Base-by-base conservation (phyloP, 1,140 invertebrate genomes). In the Pentalonia nigronervosa region DNA sequence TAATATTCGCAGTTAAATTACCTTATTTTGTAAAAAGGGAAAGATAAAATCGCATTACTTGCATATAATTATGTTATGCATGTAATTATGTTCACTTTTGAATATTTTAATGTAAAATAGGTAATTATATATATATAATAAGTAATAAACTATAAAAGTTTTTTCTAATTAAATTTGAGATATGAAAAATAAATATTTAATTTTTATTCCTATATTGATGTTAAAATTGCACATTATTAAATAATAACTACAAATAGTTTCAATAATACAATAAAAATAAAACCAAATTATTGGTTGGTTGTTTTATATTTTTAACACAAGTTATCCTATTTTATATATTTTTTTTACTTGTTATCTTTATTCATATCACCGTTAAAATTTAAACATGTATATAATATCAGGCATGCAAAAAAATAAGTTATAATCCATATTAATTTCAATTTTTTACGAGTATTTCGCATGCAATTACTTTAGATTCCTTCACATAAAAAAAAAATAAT, bases 391-490 rank as follows among this genome's bases (percentile, higher is more conserved):
- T 30, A 60, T 25, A 60, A 30, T 60, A 30, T 11, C 25, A 60
- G 3, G 25, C 11, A 60, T 30, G 56, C 25, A 60, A 60, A 25
- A 60, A 11, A 60, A 60, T 25, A 60, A 60, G 56, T 60, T 67
- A 67, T n/a, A 76, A 34, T 14, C 60, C 14, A 67, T 0, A 76
- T 76, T 6, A 76, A 76, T 76, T 14, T n/a, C 4, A n/a, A 76
- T 76, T 76, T 50, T 76, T 76, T 76, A 76, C n/a, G 60, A 76
- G 30, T 76, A 76, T 76, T 76, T 76, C 60, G n/a, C 60, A 76
- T 76, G 60, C 60, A 76, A 76, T 76, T 76, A 76, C 60, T 76
- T 76, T 76, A 76, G 60, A 17, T 76, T n/a, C n/a, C 14, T 76
- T n/a, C n/a, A 76, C 17, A 17, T n/a, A n/a, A n/a, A 76, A 67